Evolutionary conservation across 2,888 invertebrate genomes (phyloP).

Genomic region (Eurytoma californica): DNA sequence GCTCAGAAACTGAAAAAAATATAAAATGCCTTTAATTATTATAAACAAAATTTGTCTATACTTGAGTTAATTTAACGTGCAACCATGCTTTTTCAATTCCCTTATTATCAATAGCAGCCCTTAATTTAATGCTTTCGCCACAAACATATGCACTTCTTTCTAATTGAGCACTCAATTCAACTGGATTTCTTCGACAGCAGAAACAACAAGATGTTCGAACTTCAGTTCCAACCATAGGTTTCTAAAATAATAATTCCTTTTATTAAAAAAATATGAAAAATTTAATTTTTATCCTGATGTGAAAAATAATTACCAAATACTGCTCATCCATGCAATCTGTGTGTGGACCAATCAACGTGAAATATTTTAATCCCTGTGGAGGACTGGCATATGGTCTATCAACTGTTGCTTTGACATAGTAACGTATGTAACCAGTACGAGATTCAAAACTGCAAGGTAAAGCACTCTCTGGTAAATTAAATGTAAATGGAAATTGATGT

Average conservation of each 20-base stretch:
- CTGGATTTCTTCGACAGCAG: slow-evolving; percentile 83
- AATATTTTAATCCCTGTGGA: slow-evolving; percentile 87
- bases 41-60: slow-evolving; percentile 49
- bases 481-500: slow-evolving; percentile 82
- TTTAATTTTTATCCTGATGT: not conserved
- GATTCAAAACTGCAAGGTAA: slow-evolving; percentile 88
- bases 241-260: slow-evolving; percentile 73
- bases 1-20: not conserved
- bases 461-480: slow-evolving; percentile 83
- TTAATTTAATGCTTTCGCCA: slow-evolving; percentile 82
- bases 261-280: not conserved
- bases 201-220: slow-evolving; percentile 82
- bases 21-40: not conserved
- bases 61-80: slow-evolving; percentile 78
- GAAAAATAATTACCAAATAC: slow-evolving; percentile 78
- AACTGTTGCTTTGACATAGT: slow-evolving; percentile 83
- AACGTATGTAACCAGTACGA: slow-evolving; percentile 83
- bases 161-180: slow-evolving; percentile 81
- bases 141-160: slow-evolving; percentile 86
- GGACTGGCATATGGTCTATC: slow-evolving; percentile 88
- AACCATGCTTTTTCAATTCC: slow-evolving; percentile 79
- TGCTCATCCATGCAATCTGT: slow-evolving; percentile 89
- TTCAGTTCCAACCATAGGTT: slow-evolving; percentile 81
- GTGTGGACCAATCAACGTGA: slow-evolving; percentile 86
- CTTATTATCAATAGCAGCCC: slow-evolving; percentile 84